phyloP scores from a whole-genome alignment of 2,888 invertebrate genomes.

The Anarsia innoxiella region DNA sequence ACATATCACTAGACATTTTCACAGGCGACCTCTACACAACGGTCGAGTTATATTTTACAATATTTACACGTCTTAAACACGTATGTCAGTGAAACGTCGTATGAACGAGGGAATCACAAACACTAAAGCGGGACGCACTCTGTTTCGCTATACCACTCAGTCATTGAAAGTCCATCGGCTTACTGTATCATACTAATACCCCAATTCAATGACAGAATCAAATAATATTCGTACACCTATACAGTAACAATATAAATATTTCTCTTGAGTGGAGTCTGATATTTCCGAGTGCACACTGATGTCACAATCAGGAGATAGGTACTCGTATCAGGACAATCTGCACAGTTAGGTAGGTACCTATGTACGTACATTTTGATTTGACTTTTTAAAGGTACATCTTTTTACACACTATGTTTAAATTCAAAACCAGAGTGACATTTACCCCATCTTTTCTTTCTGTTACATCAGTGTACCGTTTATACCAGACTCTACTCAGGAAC shows the following conservation, averaged over 20 bases:
- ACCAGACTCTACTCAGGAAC: no score
- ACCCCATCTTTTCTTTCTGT: no score
- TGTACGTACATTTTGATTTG: no score
- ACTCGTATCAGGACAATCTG: no score
- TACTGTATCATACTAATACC: conserved; percentile 59
- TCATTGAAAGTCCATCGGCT: conserved; percentile 74
- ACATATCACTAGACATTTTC: conserved; percentile 71
- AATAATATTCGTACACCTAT: conserved; percentile 61
- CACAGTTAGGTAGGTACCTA: no score
- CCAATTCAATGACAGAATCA: conserved; percentile 58
- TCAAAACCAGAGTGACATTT: no score
- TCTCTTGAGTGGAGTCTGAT: conserved; percentile 52
- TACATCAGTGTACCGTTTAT: no score
- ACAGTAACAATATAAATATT: conserved; percentile 69
- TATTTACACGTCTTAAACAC: conserved; percentile 70
- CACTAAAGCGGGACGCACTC: conserved; percentile 60
- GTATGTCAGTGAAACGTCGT: conserved; percentile 47
- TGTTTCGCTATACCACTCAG: conserved; percentile 48
- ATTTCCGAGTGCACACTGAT: no score
- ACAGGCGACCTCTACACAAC: conserved; percentile 66
- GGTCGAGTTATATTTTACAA: conserved; percentile 69
- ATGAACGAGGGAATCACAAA: conserved; percentile 45
- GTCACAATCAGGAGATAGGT: no score
- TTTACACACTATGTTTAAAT: no score
- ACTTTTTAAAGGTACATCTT: no score